These are phyloP conservation scores for Numenius arquata DNA, from an alignment of 2,113 vertebrate genomes.

Conservation along the genomic window DNA sequence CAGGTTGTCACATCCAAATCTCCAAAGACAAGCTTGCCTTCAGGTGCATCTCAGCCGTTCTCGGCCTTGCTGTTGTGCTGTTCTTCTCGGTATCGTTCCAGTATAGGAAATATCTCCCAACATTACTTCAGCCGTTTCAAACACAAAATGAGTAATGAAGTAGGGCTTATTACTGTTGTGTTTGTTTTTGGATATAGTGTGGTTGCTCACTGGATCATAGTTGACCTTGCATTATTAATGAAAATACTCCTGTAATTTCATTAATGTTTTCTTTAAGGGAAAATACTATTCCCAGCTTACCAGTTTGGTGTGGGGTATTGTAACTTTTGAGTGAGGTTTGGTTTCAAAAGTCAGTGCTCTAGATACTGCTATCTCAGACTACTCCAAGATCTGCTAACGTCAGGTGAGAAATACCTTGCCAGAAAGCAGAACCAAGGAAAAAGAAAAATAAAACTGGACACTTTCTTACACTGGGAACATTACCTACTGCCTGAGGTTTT, in stretches of 20 bases:
- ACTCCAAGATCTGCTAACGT: background rate
- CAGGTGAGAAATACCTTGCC: background rate
- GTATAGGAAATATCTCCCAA: background rate
- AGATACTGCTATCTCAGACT: background rate
- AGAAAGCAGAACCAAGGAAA: background rate
- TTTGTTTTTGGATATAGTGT: background rate
- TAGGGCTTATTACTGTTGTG: background rate
- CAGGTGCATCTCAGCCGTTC: background rate
- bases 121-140: background rate
- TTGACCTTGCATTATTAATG: background rate
- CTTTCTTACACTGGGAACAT: background rate
- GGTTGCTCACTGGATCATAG: background rate
- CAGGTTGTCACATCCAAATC: background rate
- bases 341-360: background rate
- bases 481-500: background rate
- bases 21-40: background rate
- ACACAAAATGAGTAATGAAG: background rate
- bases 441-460: background rate
- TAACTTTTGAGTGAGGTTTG: background rate
- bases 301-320: background rate
- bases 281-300: background rate
- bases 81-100: background rate
- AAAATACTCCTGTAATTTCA: background rate
- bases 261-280: background rate
- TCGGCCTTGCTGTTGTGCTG: fast-evolving